phyloP scores from a whole-genome alignment of 2,888 invertebrate species.

The Anticlea derivata region DNA sequence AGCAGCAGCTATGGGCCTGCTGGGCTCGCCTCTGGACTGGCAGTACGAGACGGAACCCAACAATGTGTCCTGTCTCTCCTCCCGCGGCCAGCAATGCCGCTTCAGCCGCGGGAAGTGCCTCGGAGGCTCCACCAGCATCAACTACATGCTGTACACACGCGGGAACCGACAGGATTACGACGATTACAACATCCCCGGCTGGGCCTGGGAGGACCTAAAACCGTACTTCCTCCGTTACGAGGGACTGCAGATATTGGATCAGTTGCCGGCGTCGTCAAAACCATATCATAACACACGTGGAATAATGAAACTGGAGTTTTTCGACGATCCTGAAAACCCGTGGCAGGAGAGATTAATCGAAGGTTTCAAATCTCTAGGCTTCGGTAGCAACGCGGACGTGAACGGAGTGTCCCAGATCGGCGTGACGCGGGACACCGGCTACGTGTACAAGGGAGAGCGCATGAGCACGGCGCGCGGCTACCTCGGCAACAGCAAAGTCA shows the following conservation, averaged over 20 bases:
- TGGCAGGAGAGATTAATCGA: slow-evolving; percentile 55
- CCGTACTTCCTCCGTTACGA: slow-evolving; percentile 64
- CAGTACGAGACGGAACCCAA: slow-evolving; percentile 56
- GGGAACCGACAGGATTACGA: slow-evolving; percentile 58
- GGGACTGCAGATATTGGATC: slow-evolving; percentile 47
- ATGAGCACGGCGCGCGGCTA: slow-evolving; percentile 61
- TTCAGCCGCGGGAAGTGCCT: slow-evolving; percentile 62
- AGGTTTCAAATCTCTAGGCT: slow-evolving; percentile 43
- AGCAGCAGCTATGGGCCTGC: slow-evolving; percentile 38
- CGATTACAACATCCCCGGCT: slow-evolving; percentile 50
- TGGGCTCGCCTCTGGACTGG: slow-evolving; percentile 57
- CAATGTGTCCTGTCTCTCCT: slow-evolving; percentile 58
- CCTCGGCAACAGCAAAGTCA: slow-evolving; percentile 46
- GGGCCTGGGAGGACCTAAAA: slow-evolving; percentile 58
- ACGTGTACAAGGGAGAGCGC: slow-evolving; percentile 52
- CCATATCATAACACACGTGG: slow-evolving; percentile 61
- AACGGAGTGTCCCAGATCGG: slow-evolving; percentile 62
- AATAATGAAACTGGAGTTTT: slow-evolving; percentile 49
- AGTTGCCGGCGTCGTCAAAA: slow-evolving; percentile 52
- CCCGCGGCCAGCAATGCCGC: slow-evolving; percentile 46
- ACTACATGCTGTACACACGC: slow-evolving; percentile 66
- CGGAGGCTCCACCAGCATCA: slow-evolving; percentile 67
- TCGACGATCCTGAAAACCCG: slow-evolving; percentile 49
- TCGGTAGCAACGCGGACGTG: slow-evolving; percentile 55
- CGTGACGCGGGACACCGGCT: slow-evolving; percentile 51